Conservation (phyloP, 2,888 invertebrate genomes). For the Epinotia ramella region DNA sequence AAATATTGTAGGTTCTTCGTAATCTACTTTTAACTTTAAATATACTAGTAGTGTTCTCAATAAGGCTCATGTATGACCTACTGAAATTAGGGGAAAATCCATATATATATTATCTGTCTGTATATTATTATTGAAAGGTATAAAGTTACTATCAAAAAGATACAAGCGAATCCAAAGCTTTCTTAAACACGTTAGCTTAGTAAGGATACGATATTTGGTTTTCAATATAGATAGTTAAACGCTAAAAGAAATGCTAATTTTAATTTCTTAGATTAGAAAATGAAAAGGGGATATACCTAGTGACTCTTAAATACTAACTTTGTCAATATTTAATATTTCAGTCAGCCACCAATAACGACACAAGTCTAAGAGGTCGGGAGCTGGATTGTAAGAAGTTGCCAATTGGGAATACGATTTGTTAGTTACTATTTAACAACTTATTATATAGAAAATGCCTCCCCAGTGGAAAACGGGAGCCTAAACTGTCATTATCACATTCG, state of each 20-base stretch:
- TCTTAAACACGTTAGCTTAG: slow-evolving; percentile 25
- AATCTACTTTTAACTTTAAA: slow-evolving; percentile 41
- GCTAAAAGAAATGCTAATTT: slow-evolving; percentile 11
- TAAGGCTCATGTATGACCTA: slow-evolving; percentile 38
- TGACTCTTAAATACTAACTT: slow-evolving; percentile 59
- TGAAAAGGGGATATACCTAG: slow-evolving; percentile 49
- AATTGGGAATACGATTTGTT: slow-evolving; percentile 12
- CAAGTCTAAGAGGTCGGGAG: slow-evolving; percentile 42
- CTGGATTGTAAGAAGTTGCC: slow-evolving; percentile 53
- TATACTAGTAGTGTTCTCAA: slow-evolving; percentile 35
- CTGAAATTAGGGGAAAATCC: slow-evolving; percentile 17
- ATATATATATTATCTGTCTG: slow-evolving; percentile 21
- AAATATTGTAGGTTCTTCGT: slow-evolving; percentile 47
- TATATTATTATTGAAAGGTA: slow-evolving; percentile 21
- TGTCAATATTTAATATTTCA: slow-evolving; percentile 59
- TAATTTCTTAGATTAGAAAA: slow-evolving; percentile 29
- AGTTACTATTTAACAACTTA: not conserved
- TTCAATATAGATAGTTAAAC: slow-evolving; percentile 5
- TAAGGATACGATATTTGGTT: slow-evolving; percentile 24
- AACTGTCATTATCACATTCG: too few relatives aligned
- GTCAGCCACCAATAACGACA: slow-evolving; percentile 61
- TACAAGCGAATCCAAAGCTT: slow-evolving; percentile 40
- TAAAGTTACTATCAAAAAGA: slow-evolving; percentile 38
- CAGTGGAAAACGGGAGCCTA: slow-evolving; percentile 7
- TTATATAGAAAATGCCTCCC: slow-evolving; percentile 17